Percentiles rank a stretch among this genome's conserved stretches.
These are phyloP conservation scores for Phalacrocorax brasilianus DNA, from an alignment of 2,113 vertebrate genomes.

Conservation along the genomic window DNA sequence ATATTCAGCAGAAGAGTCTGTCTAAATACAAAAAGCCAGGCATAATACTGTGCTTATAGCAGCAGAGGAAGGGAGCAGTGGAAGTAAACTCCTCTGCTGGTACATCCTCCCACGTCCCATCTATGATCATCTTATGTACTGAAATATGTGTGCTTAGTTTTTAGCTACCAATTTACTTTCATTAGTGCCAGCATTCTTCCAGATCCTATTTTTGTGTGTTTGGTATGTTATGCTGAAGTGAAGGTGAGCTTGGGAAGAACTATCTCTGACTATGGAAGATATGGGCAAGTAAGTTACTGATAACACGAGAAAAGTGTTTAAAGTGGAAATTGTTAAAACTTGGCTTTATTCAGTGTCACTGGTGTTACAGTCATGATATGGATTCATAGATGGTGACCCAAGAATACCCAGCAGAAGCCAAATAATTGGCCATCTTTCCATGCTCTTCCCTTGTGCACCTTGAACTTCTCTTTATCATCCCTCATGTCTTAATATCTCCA, in stretches of 20 bases:
- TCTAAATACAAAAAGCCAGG: not conserved
- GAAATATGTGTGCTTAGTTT: not conserved
- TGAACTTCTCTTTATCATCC: not conserved
- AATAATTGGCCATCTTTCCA: not conserved
- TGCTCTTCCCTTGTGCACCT: not conserved
- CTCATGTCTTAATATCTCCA: rapidly evolving
- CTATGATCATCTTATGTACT: not conserved
- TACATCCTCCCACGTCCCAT: rapidly evolving
- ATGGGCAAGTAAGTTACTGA: not conserved
- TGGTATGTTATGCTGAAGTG: not conserved
- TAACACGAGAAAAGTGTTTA: not conserved
- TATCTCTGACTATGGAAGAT: not conserved
- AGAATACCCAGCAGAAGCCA: not conserved
- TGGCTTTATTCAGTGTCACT: not conserved
- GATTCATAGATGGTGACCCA: not conserved
- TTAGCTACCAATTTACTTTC: not conserved
- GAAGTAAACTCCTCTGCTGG: not conserved
- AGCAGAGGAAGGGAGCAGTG: not conserved
- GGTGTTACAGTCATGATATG: not conserved
- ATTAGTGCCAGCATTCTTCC: not conserved
- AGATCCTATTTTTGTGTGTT: not conserved
- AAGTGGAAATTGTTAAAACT: not conserved
- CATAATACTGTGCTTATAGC: not conserved
- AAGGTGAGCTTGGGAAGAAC: not conserved
- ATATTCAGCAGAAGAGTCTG: not conserved